Conservation (phyloP, 1,140 invertebrate genomes). For the Eumaeus atala region DNA sequence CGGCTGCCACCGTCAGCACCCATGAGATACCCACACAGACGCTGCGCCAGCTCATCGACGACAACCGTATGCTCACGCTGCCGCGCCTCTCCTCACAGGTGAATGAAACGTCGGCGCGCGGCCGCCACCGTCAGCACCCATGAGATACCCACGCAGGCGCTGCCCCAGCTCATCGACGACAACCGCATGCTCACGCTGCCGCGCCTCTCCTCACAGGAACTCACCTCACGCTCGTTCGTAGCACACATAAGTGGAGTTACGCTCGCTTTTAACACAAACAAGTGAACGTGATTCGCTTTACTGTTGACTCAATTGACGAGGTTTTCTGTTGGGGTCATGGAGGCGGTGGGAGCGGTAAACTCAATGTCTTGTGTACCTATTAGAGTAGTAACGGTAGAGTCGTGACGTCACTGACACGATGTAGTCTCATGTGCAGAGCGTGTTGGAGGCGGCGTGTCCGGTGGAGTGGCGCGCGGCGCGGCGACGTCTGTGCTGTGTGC, state of each 20-base stretch:
- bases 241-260: no score
- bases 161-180: constrained; percentile 90
- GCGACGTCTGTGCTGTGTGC: constrained; percentile 91
- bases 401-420: not conserved
- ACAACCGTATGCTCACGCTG: constrained; percentile 91
- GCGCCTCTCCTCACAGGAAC: constrained; percentile 89
- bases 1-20: constrained; percentile 92
- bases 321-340: no score
- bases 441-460: constrained; percentile 91
- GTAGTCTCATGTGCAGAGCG: constrained; percentile 60
- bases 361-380: no score
- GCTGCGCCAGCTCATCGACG: constrained; percentile 90
- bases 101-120: no score
- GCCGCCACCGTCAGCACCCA: no score
- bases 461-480: constrained; percentile 85
- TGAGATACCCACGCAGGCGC: constrained; percentile 84
- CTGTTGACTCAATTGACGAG: no score
- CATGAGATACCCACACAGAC: constrained; percentile 90
- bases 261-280: no score
- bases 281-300: no score
- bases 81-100: constrained; percentile 95
- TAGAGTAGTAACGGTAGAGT: no score
- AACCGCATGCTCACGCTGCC: constrained; percentile 94
- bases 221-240: no score
- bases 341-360: no score